Percentiles rank a stretch among this genome's conserved stretches.
Conservation (phyloP, 2,888 invertebrate species). For the Protonemura montana region DNA sequence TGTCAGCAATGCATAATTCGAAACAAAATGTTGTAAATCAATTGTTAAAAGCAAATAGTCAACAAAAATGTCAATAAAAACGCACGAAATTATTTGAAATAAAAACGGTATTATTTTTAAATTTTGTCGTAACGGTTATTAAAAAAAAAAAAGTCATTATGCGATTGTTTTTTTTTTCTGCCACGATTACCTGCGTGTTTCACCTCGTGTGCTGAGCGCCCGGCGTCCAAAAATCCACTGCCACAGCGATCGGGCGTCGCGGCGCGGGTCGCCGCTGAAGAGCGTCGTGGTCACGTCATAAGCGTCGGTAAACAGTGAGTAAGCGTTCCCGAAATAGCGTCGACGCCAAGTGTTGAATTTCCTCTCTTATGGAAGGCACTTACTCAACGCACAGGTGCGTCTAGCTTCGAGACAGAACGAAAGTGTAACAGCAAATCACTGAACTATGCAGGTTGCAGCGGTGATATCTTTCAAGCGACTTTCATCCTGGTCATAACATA, state of each 20-base stretch:
- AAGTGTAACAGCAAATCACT: too few relatives aligned
- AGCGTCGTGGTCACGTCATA: background rate
- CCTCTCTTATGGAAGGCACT: background rate
- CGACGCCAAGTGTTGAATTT: background rate
- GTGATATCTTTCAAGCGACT: too few relatives aligned
- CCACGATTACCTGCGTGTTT: background rate
- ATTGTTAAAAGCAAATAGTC: too few relatives aligned
- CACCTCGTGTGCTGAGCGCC: background rate
- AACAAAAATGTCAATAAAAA: constrained; percentile 9
- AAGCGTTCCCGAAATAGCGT: background rate
- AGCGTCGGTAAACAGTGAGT: constrained; percentile 5
- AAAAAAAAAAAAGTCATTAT: background rate
- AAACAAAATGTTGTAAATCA: too few relatives aligned
- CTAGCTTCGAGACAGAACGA: too few relatives aligned
- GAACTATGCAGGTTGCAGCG: too few relatives aligned
- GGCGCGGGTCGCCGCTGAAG: background rate
- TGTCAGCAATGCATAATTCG: too few relatives aligned
- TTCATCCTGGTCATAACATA: too few relatives aligned
- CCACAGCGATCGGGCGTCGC: too few relatives aligned
- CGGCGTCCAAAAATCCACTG: background rate
- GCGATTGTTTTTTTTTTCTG: background rate
- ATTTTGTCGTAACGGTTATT: too few relatives aligned
- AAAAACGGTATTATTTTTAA: too few relatives aligned
- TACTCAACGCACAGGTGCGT: background rate
- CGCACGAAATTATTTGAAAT: background rate